phyloP scores from a whole-genome alignment of 2,797 vertebrate genomes.

The Paedocypris micromegethes region DNA sequence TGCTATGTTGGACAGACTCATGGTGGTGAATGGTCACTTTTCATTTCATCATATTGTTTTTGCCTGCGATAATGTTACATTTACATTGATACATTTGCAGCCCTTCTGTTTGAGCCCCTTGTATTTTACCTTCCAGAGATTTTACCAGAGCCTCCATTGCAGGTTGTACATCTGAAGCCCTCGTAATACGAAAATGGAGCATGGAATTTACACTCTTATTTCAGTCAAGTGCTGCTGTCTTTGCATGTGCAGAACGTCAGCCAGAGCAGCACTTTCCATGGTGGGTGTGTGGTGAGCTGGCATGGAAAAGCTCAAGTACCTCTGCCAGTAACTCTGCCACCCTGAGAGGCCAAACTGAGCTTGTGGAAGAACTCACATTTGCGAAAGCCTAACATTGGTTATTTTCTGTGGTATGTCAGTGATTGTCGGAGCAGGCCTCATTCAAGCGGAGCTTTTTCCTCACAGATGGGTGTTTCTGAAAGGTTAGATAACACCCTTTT shows the following conservation, averaged over 20 bases:
- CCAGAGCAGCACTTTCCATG: slow-evolving; percentile 20
- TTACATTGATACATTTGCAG: no score
- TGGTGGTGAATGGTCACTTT: no score
- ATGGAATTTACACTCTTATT: slow-evolving; percentile 4
- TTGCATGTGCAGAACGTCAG: neutral
- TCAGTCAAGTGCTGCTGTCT: neutral
- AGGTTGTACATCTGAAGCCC: no score
- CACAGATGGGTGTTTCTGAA: slow-evolving; percentile 17
- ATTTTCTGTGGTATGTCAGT: slow-evolving; percentile 18
- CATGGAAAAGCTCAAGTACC: slow-evolving; percentile 11
- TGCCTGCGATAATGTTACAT: no score
- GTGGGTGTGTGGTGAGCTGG: slow-evolving; percentile 6
- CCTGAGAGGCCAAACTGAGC: slow-evolving; percentile 26
- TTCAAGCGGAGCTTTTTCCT: slow-evolving; percentile 5
- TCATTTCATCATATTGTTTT: no score
- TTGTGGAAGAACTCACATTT: slow-evolving; percentile 26
- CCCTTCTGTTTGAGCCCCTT: no score
- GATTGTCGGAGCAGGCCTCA: slow-evolving; percentile 7
- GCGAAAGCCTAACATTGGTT: slow-evolving; percentile 18
- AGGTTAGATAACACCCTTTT: slow-evolving; percentile 11
- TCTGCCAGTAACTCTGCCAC: slow-evolving; percentile 11
- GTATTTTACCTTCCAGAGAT: no score
- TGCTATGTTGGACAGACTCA: no score
- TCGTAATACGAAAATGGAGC: no score
- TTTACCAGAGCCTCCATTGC: no score